Conservation (phyloP, 2,113 vertebrate species). For the Nerophis lumbriciformis region DNA sequence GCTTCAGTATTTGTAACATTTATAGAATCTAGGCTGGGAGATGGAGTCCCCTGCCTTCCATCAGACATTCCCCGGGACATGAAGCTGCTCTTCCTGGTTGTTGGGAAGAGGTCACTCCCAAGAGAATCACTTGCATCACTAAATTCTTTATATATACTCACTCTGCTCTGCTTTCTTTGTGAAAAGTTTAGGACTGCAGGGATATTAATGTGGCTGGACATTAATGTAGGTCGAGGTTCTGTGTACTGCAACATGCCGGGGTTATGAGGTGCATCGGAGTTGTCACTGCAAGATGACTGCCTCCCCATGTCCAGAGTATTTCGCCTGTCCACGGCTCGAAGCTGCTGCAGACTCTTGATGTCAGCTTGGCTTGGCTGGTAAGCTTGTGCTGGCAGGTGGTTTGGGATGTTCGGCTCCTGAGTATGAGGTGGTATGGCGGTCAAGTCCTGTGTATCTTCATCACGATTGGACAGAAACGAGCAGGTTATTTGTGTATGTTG, state of each 20-base stretch:
- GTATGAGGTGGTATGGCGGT: slow-evolving; percentile 41
- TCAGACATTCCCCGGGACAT: slow-evolving; percentile 79
- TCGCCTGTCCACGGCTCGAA: slow-evolving; percentile 20
- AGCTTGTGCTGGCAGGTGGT: slow-evolving; percentile 34
- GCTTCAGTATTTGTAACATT: slow-evolving; percentile 65
- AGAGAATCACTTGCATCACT: slow-evolving; percentile 71
- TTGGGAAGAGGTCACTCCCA: slow-evolving; percentile 69
- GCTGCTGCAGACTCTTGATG: slow-evolving; percentile 53
- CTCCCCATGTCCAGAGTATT: slow-evolving; percentile 54
- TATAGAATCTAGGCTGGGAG: slow-evolving; percentile 67
- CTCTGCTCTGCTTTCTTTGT: slow-evolving; percentile 69
- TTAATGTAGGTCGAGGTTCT: slow-evolving; percentile 48
- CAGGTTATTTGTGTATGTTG: slow-evolving; percentile 63
- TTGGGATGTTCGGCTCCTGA: slow-evolving; percentile 18
- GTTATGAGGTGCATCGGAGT: slow-evolving; percentile 45
- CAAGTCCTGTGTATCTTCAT: slow-evolving; percentile 37
- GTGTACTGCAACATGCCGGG: slow-evolving; percentile 37
- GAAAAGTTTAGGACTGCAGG: slow-evolving; percentile 53
- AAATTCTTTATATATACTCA: slow-evolving; percentile 68
- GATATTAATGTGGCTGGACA: slow-evolving; percentile 63
- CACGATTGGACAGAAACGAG: slow-evolving; percentile 50
- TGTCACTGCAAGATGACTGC: slow-evolving; percentile 66
- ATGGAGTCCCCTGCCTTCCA: slow-evolving; percentile 62
- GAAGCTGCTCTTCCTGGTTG: slow-evolving; percentile 78
- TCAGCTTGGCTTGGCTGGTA: slow-evolving; percentile 49